Conservation (phyloP, 1,140 invertebrate genomes). For the Agraylea sexmaculata region DNA sequence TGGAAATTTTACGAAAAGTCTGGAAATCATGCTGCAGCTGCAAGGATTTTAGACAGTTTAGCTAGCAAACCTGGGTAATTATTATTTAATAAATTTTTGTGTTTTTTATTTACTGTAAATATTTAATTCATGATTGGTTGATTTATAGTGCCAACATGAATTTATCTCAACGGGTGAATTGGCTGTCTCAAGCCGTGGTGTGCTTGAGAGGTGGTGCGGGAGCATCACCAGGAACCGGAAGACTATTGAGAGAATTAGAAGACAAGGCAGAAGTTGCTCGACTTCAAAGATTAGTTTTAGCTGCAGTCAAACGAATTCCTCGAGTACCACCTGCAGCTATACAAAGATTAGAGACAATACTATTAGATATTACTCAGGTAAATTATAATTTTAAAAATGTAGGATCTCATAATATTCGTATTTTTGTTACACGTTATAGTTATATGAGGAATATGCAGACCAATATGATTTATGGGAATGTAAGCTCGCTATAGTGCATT, state of each 20-base stretch:
- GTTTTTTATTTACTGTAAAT: slow-evolving; percentile 8
- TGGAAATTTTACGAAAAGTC: slow-evolving; percentile 95
- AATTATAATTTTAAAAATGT: slow-evolving; percentile 11
- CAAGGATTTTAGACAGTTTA: slow-evolving; percentile 77
- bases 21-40: slow-evolving; percentile 85
- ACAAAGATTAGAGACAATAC: slow-evolving; percentile 45
- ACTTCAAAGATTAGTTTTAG: slow-evolving; percentile 63
- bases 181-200: slow-evolving; percentile 88
- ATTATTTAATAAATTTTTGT: neutral
- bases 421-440: slow-evolving; percentile 33
- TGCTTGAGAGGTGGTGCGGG: slow-evolving; percentile 82
- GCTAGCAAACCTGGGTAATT: slow-evolving; percentile 68
- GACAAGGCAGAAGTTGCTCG: slow-evolving; percentile 85
- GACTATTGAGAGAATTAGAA: slow-evolving; percentile 84
- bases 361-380: slow-evolving; percentile 55
- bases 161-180: slow-evolving; percentile 68
- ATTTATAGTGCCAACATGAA: slow-evolving; percentile 45
- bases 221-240: slow-evolving; percentile 63
- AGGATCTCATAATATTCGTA: slow-evolving; percentile 1
- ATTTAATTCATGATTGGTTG: slow-evolving; percentile 3
- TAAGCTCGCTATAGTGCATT: slow-evolving; percentile 74
- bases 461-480: slow-evolving; percentile 73
- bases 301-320: slow-evolving; percentile 45
- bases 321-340: slow-evolving; percentile 32
- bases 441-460: slow-evolving; percentile 77